These are phyloP conservation scores for Oscheius sp. DNA, from an alignment of 1,140 invertebrate species.

Conservation along the genomic window DNA sequence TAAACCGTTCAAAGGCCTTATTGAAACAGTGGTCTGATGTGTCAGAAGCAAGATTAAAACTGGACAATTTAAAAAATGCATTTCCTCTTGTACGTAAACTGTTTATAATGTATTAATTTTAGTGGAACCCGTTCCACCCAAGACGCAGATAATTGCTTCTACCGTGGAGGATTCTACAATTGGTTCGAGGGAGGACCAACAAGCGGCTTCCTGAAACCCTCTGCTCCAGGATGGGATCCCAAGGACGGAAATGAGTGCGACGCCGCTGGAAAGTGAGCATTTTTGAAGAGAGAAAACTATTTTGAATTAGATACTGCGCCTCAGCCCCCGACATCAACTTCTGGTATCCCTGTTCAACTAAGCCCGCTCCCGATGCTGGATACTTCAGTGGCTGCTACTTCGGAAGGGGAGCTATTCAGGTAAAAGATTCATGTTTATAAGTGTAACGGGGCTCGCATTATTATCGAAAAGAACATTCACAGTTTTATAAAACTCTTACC, in stretches of 20 bases:
- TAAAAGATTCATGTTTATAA: slow-evolving; percentile 7
- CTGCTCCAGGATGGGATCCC: slow-evolving; percentile 43
- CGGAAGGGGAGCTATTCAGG: slow-evolving; percentile 54
- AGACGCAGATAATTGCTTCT: slow-evolving; percentile 53
- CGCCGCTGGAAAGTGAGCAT: slow-evolving; percentile 43
- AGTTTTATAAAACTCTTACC: too few relatives aligned
- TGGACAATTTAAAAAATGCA: too few relatives aligned
- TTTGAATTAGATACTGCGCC: slow-evolving; percentile 54
- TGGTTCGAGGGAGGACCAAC: slow-evolving; percentile 60
- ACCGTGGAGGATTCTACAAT: slow-evolving; percentile 57
- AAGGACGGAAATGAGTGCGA: slow-evolving; percentile 47
- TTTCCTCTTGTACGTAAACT: too few relatives aligned
- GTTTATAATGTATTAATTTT: not conserved
- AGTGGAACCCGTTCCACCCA: slow-evolving; percentile 24
- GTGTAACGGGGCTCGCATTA: too few relatives aligned
- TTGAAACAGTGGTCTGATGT: too few relatives aligned
- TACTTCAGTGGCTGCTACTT: slow-evolving; percentile 55
- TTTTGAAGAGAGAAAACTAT: slow-evolving; percentile 1
- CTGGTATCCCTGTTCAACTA: slow-evolving; percentile 51
- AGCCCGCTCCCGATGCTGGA: not conserved
- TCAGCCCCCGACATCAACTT: slow-evolving; percentile 35
- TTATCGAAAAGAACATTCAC: too few relatives aligned
- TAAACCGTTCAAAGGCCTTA: too few relatives aligned
- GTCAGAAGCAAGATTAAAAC: too few relatives aligned
- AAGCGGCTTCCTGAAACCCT: slow-evolving; percentile 46